Evolutionary conservation across 2,888 invertebrate species (phyloP), one percentile per base, ranked within the genome.

Genomic region (Lottia scabra): DNA sequence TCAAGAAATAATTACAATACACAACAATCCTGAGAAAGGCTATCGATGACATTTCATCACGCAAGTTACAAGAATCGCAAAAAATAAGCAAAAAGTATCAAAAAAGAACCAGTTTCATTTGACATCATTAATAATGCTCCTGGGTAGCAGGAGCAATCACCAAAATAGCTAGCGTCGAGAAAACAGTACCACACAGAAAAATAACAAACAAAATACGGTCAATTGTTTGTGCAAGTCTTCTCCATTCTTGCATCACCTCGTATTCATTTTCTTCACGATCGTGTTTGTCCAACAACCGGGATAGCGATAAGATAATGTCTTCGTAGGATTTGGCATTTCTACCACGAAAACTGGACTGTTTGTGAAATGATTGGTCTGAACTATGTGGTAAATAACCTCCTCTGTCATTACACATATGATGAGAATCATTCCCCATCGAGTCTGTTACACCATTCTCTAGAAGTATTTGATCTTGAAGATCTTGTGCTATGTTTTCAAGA

Each of bases 121-220:
- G 1, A 38, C 5, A 38, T 38, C 10, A 38, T 38, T 38, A 12
- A 10, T n/a, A 15, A 66, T 44, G 26, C 16, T 68, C 73, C 70
- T 79, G 77, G 10, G 78, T 77, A 44, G 86, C 77, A 6, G 92
- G 92, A 13, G 91, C 89, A 70, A 92, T 87, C 43, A 92, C 88
- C 8, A 92, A 85, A 68, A 92, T 89, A 13, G 90, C 86, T 45
- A 91, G 77, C 0, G 91, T 91, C 45, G 91, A 91, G 48, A 88
- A 80, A n/a, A 90, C 80, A 0, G 92, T 92, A 27, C 91, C 90
- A 19, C 90, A 72, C 23, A 91, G 87, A 82, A 92, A 92, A 56
- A 92, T 87, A 90, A 91, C 92, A 85, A 92, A 92, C 30, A 92
- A 87, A 66, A 91, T 87, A 64, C 91, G 84, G 82, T 92, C 92